Conservation (phyloP, 2,888 invertebrate genomes). For the Dorcus parallelipipedus region DNA sequence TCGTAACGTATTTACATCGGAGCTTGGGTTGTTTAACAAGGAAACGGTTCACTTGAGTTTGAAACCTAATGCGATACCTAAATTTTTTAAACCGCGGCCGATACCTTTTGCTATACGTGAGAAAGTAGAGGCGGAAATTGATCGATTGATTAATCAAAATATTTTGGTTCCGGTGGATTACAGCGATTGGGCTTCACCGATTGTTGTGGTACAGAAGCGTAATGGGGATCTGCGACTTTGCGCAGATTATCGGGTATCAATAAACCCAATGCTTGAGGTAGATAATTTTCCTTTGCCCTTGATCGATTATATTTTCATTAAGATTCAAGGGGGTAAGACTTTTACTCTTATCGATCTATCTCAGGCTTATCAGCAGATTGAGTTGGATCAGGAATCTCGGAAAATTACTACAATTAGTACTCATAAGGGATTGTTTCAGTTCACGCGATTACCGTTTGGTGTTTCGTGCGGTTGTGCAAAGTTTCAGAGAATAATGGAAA, state of each 20-base stretch:
- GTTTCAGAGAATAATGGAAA: constrained; percentile 23
- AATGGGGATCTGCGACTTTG: constrained; percentile 24
- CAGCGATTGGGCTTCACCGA: constrained; percentile 22
- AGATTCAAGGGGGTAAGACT: constrained; percentile 19
- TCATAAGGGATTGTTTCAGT: constrained; percentile 20
- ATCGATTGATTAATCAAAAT: constrained; percentile 4
- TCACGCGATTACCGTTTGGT: constrained; percentile 20
- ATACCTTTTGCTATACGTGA: background rate
- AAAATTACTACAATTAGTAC: constrained; percentile 18
- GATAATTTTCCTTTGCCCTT: constrained; percentile 27
- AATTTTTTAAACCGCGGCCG: background rate
- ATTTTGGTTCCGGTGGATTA: constrained; percentile 9
- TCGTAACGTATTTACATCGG: background rate
- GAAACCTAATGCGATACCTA: background rate
- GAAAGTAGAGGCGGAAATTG: constrained; percentile 11
- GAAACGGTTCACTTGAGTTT: background rate
- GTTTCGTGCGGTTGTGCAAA: constrained; percentile 14
- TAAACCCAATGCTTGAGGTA: constrained; percentile 24
- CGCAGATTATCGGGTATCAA: constrained; percentile 25
- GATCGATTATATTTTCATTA: constrained; percentile 18
- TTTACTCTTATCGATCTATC: constrained; percentile 19
- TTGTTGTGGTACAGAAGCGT: constrained; percentile 24
- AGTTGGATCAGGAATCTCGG: constrained; percentile 9
- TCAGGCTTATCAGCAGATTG: constrained; percentile 21
- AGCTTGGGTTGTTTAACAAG: background rate